Base-by-base conservation (phyloP, 2,888 invertebrate species). In the Allolobophora icterica region DNA sequence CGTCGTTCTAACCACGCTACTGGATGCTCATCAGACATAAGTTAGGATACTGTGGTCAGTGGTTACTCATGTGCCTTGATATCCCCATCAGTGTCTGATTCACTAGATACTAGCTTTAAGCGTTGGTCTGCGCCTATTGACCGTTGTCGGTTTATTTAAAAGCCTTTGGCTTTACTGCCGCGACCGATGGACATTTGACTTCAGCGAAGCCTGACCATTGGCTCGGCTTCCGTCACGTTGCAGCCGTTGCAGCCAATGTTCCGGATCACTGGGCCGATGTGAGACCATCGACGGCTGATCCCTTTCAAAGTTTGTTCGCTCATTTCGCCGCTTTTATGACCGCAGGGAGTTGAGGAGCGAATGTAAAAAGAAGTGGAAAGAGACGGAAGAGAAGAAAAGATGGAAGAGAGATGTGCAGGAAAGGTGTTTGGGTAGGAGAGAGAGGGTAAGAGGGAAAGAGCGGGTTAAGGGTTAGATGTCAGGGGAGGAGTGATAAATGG, bases 61-160 rank as follows among this genome's bases (percentile, higher is more conserved):
- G n/a, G 71, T n/a, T 71, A 71, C n/a, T 0, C 71, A n/a, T 71
- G n/a, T 17, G n/a, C 71, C 71, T n/a, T 71, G 71, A 71, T 17
- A 71, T n/a, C 71, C 24, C 8, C 8, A 71, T n/a, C n/a, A 71
- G 13, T 71, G 71, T 71, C 71, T n/a, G 71, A n/a, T 71, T 71
- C n/a, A n/a, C 11, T n/a, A 71, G n/a, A 71, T 30, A 71, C 71
- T 52, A 13, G 30, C 5, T 17, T 71, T n/a, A 71, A 30, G 71
- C 30, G 30, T 0, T n/a, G 0, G 71, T 71, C 71, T n/a, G 71
- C 71, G 30, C n/a, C 71, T 71, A n/a, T 71, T 71, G 71, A 71
- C 71, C 71, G 71, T n/a, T n/a, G n/a, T 71, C 71, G 71, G n/a
- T 71, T 71, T 71, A n/a, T n/a, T 71, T 71, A 71, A 71, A n/a